Evolutionary conservation across 2,113 vertebrate species (phyloP), one percentile per base, ranked within the genome.

Genomic region (Archocentrus centrarchus): DNA sequence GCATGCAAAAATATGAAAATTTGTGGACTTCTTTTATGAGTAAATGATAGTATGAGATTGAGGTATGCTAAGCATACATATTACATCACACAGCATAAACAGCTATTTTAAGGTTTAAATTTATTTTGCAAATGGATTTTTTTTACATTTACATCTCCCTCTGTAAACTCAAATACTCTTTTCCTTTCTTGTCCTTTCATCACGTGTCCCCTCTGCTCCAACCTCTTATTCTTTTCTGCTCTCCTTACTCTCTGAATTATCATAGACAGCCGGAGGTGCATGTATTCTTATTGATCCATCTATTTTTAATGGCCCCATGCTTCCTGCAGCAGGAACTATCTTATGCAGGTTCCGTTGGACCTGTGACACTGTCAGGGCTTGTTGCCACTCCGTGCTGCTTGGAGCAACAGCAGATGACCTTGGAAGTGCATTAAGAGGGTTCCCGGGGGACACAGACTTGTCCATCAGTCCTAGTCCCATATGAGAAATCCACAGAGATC

Each of bases 201-300:
- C 62, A 41, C 20, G 37, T 80, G 30, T 77, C 35, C 75, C 73
- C 73, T 85, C 75, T 75, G 50, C 64, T 86, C 60, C 81, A 86
- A 39, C 73, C 63, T 83, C 44, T 63, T 82, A 66, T 82, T 59
- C 85, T 89, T 80, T 80, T 35, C 75, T 76, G 50, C 58, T 82
- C 53, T 22, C 77, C 60, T 87, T 66, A 50, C 59, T 81, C 66
- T 78, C 68, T 73, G 60, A 79, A 87, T 92, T 89, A 91, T 58
- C 86, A 92, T 90, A 86, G 85, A 84, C 79, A 82, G 80, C 86
- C 77, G 11, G 86, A 84, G 83, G 84, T 92, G 80, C 79, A 20
- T 87, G 86, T 79, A 84, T 89, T 91, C 80, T 86, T 89, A 95
- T 94, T 84, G 93, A 93, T 94, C 89, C 44, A 91, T 93, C 83